These are phyloP conservation scores for Labeo rohita DNA, from an alignment of 2,113 vertebrate species.

Conservation along the genomic window DNA sequence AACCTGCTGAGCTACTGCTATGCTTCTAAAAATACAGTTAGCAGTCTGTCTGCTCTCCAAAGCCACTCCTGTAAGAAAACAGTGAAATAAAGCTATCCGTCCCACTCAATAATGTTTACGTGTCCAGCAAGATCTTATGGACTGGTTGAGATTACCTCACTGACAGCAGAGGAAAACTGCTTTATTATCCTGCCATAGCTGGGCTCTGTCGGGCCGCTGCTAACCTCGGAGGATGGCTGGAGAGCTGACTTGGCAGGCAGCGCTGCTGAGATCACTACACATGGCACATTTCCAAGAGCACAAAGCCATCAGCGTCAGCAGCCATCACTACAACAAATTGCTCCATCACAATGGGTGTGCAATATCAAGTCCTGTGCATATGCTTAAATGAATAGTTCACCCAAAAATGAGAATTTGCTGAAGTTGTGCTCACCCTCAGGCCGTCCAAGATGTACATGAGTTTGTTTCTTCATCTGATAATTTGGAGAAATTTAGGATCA, in stretches of 20 bases:
- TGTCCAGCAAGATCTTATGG: slow-evolving; percentile 2
- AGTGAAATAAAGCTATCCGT: neutral
- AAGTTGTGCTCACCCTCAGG: neutral
- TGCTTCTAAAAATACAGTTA: neutral
- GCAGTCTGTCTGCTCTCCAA: neutral
- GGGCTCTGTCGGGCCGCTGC: neutral
- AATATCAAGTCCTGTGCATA: slow-evolving; percentile 1
- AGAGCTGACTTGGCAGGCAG: slow-evolving; percentile 37
- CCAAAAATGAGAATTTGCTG: neutral
- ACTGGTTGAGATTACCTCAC: slow-evolving; percentile 17
- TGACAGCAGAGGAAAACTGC: slow-evolving; percentile 23
- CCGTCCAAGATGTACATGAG: neutral
- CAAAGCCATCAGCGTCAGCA: slow-evolving; percentile 22
- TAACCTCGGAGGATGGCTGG: slow-evolving; percentile 10
- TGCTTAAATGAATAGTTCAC: neutral
- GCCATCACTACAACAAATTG: slow-evolving; percentile 19
- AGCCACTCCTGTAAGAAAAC: neutral
- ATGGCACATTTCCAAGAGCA: slow-evolving; percentile 33
- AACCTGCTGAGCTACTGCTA: neutral
- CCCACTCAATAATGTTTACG: neutral
- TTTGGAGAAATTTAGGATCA: neutral
- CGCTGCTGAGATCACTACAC: slow-evolving; percentile 32
- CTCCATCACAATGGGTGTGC: slow-evolving; percentile 10
- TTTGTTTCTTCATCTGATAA: neutral
- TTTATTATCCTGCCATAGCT: slow-evolving; percentile 16